Evolutionary conservation across 2,888 invertebrate species (phyloP).

Genomic region (Scelioninae gen. 1): DNA sequence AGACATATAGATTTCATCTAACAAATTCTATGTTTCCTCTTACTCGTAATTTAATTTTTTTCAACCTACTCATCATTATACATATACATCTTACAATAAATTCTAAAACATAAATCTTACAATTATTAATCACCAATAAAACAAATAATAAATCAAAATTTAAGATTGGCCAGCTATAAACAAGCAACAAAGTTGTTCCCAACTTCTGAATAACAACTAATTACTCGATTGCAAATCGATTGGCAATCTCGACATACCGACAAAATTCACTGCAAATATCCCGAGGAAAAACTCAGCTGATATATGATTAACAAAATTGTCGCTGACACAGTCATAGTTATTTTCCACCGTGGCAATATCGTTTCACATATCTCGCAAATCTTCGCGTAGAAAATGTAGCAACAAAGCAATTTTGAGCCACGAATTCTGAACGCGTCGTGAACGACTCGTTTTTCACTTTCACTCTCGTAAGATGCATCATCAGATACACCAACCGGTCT

Average conservation of each 20-base stretch:
- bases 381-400: slow-evolving; percentile 45
- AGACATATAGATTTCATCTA: too few relatives aligned
- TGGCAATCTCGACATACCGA: slow-evolving; percentile 31
- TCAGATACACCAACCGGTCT: slow-evolving; percentile 73
- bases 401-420: slow-evolving; percentile 46
- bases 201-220: not conserved
- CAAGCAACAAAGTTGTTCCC: not conserved
- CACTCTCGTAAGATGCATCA: slow-evolving; percentile 76
- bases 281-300: slow-evolving; percentile 19
- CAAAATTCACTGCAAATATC: slow-evolving; percentile 15
- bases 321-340: slow-evolving; percentile 44
- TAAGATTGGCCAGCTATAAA: not conserved
- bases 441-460: slow-evolving; percentile 74
- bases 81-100: too few relatives aligned
- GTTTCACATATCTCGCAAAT: slow-evolving; percentile 23
- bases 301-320: slow-evolving; percentile 40
- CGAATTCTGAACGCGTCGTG: slow-evolving; percentile 50
- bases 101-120: too few relatives aligned
- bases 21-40: too few relatives aligned
- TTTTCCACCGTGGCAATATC: slow-evolving; percentile 16
- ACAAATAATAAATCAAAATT: not conserved
- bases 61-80: too few relatives aligned
- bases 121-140: too few relatives aligned
- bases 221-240: slow-evolving; percentile 19
- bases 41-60: too few relatives aligned